Evolutionary conservation across 35 echinoderm and acorn worm genomes (phyloP), one percentile per base, ranked within the genome.

Genomic region (Apostichopus japonicus): DNA sequence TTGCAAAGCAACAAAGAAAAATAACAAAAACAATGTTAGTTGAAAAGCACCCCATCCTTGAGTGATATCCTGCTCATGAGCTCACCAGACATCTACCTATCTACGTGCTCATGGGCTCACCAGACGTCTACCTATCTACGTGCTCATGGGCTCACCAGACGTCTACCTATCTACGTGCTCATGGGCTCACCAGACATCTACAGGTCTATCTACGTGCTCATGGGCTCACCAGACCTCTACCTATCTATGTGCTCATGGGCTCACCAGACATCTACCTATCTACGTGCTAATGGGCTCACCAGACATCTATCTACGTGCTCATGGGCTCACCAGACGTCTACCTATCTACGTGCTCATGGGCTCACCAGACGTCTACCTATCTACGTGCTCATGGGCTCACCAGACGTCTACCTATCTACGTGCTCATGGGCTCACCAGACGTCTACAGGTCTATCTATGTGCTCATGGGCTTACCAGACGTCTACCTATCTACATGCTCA

Each of bases 401-500:
- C 33, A 44, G 33, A 44, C 4, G 33, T 44, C 33, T 44, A 44
- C 33, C n/a, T n/a, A n/a, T n/a, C n/a, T n/a, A n/a, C n/a, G n/a
- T n/a, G n/a, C n/a, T n/a, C n/a, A n/a, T n/a, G n/a, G n/a, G n/a
- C n/a, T n/a, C n/a, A n/a, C n/a, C n/a, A n/a, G n/a, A n/a, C n/a
- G n/a, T n/a, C n/a, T n/a, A n/a, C n/a, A n/a, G n/a, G n/a, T n/a
- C n/a, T n/a, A n/a, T n/a, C n/a, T n/a, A n/a, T n/a, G n/a, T n/a
- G n/a, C n/a, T n/a, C n/a, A n/a, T n/a, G n/a, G n/a, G n/a, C n/a
- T n/a, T n/a, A n/a, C n/a, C n/a, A n/a, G 19, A 61, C 87, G 17
- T 61, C 27, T 73, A 90, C 55, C 53, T 72, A 27, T 5, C 87
- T 72, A 72, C 24, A 17, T 90, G 62, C 87, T 6, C 65, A 44